Evolutionary conservation across 2,888 invertebrate genomes (phyloP).

Genomic region (Omphaloscelis lunosa): DNA sequence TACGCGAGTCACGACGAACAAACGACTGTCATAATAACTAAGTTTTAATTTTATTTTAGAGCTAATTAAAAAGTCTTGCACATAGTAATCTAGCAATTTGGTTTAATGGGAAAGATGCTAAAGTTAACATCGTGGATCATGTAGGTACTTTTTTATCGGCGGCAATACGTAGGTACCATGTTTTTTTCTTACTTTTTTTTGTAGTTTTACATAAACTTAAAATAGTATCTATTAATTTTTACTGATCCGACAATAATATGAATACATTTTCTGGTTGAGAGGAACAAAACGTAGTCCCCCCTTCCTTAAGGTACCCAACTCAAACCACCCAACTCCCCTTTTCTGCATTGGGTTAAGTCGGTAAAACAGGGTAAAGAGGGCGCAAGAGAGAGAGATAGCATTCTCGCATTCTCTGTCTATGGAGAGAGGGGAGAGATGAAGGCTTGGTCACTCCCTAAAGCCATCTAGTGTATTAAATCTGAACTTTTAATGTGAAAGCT

Average conservation of each 20-base stretch:
- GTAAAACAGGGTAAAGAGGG: constrained; percentile 31
- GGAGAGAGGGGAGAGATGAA: background rate
- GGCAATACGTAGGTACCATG: background rate
- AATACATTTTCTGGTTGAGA: constrained; percentile 18
- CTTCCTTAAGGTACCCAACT: constrained; percentile 7
- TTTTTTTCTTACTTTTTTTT: background rate
- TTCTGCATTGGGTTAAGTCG: constrained; percentile 24
- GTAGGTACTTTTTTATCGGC: background rate
- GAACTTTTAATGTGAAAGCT: background rate
- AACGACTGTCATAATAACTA: background rate
- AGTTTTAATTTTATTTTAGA: background rate
- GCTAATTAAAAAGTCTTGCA: background rate
- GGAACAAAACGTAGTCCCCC: constrained; percentile 22
- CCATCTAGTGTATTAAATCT: constrained; percentile 24
- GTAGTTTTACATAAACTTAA: background rate
- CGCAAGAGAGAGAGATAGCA: background rate
- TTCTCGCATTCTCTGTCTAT: background rate
- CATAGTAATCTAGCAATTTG: background rate
- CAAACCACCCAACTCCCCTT: constrained; percentile 27
- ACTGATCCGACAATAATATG: constrained; percentile 15
- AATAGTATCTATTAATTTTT: background rate
- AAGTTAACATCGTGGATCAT: background rate
- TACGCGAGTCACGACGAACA: background rate
- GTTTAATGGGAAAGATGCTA: background rate
- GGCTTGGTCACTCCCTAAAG: background rate